Evolutionary conservation across 2,113 vertebrate genomes (phyloP).

Genomic region (Crotophaga sulcirostris): DNA sequence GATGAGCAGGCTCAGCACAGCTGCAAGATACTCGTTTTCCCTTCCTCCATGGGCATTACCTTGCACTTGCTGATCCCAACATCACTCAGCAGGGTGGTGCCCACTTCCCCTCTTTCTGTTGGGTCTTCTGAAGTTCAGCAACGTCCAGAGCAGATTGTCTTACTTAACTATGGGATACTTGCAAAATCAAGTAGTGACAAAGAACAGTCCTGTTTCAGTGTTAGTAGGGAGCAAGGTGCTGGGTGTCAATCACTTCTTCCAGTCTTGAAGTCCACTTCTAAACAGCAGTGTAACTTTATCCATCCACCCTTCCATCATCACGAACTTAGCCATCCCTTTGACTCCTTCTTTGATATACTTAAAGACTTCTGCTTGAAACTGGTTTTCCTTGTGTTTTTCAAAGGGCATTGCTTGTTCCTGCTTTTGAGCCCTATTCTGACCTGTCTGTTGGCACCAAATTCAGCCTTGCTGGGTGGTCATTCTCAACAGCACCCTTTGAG

Average conservation of each 20-base stretch:
- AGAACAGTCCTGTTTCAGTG: not conserved
- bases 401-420: not conserved
- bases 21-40: not conserved
- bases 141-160: not conserved
- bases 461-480: not conserved
- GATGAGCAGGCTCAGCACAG: not conserved
- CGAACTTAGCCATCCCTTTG: not conserved
- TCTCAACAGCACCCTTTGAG: not conserved
- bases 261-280: not conserved
- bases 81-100: not conserved
- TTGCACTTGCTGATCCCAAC: not conserved
- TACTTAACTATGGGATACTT: not conserved
- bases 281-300: not conserved
- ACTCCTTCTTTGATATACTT: not conserved
- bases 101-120: not conserved
- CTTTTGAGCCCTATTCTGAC: not conserved
- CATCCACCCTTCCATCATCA: not conserved
- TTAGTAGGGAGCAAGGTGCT: too few species aligned
- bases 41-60: not conserved
- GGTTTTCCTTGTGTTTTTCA: not conserved
- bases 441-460: not conserved
- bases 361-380: not conserved
- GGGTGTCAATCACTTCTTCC: not conserved
- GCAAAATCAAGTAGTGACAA: not conserved
- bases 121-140: not conserved